Base-by-base conservation (phyloP, 2,113 vertebrate species). In the Xiphophorus couchianus region DNA sequence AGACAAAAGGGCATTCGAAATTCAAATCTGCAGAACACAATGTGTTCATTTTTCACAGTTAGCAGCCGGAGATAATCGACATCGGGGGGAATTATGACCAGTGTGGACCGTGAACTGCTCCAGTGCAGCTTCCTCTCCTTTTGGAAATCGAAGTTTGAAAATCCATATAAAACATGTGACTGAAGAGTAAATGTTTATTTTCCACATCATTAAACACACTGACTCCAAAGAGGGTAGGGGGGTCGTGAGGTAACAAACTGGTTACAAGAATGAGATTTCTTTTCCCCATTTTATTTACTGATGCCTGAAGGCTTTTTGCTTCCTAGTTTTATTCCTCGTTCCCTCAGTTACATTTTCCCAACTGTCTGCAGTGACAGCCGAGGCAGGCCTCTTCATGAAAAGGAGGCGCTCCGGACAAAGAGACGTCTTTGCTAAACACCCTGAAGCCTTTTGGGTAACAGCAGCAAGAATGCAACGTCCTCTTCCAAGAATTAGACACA, bases 361-460 rank as follows among this genome's bases (percentile, higher is more conserved):
- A 19, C 58, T 28, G 33, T 62, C 35, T 71, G 69, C 72, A 74
- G 51, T 70, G 27, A 74, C 58, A 66, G 71, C 72, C 74, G 71
- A 82, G 83, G 90, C 71, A 35, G 69, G n/a, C 73, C 60, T 35
- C 63, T 85, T 76, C 68, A 70, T 73, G 44, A 58, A 72, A 81
- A 88, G 78, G 85, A 84, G 81, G 79, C 84, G 73, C 74, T 28
- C 39, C 13, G 66, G 31, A 94, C 92, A 94, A 93, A 94, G 92
- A 82, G 30, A 44, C 19, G 11, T 84, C 88, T 92, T 93, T 85
- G 69, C 76, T 83, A 31, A 74, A 78, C 51, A 80, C 80, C 94
- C 93, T 78, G 28, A 82, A 86, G 92, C 91, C 76, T 69, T 37
- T 62, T 71, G 75, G 91, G 74, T 75, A 82, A 82, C 75, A 81